phyloP scores from a whole-genome alignment of 1,140 invertebrate genomes.

The Halesus radiatus region DNA sequence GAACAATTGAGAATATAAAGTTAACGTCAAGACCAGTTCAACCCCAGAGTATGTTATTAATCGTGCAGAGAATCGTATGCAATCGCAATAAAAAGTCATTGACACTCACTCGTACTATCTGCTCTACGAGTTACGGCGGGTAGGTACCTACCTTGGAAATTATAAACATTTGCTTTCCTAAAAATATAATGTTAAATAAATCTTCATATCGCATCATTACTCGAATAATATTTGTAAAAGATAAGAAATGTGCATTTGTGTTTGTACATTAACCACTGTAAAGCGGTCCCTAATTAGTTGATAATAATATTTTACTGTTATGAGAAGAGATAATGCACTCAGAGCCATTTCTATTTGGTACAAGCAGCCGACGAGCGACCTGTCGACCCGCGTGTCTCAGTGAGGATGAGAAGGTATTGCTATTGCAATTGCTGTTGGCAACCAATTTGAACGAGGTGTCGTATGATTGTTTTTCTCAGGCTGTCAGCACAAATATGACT shows the following conservation, averaged over 20 bases:
- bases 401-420: not conserved
- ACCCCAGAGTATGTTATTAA: too few relatives aligned
- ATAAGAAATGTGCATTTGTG: conserved; percentile 19
- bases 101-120: not conserved
- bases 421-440: not conserved
- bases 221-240: conserved; percentile 16
- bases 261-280: not conserved
- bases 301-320: conserved; percentile 9
- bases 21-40: too few relatives aligned
- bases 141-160: too few relatives aligned
- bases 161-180: too few relatives aligned
- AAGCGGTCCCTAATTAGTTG: conserved; percentile 20
- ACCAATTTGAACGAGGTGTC: not conserved
- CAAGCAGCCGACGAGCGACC: too few relatives aligned
- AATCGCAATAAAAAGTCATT: not conserved
- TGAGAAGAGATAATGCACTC: not conserved
- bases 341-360: not conserved
- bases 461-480: not conserved
- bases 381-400: too few relatives aligned
- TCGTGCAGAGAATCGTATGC: not conserved
- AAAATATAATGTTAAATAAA: conserved; percentile 6
- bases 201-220: not conserved
- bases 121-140: not conserved
- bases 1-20: too few relatives aligned
- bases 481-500: not conserved